phyloP scores from a whole-genome alignment of 2,888 invertebrate genomes.

The Chironomus tentans region DNA sequence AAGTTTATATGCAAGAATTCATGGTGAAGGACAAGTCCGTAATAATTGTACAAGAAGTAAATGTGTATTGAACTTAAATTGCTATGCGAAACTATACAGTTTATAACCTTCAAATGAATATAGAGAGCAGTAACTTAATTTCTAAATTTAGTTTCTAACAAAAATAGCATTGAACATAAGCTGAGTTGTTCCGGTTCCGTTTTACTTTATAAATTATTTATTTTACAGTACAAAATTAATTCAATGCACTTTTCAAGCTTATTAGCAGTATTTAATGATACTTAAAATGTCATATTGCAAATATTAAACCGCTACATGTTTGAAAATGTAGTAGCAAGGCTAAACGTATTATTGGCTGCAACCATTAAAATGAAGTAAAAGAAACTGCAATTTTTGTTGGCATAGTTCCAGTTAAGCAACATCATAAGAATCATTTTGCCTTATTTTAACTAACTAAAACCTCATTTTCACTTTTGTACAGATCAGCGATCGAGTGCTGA shows the following conservation, averaged over 20 bases:
- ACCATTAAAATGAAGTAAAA: background rate
- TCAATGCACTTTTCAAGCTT: background rate
- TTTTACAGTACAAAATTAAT: background rate
- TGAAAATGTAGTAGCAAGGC: background rate
- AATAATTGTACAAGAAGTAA: background rate
- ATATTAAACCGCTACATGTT: background rate
- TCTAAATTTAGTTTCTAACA: background rate
- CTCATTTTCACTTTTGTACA: no score
- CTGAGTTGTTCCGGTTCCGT: slow-evolving; percentile 11
- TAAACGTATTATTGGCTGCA: background rate
- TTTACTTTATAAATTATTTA: background rate
- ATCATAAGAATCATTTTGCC: background rate
- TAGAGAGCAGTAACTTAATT: background rate
- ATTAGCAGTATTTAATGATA: background rate
- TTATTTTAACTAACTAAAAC: no score
- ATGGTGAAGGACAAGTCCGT: slow-evolving; percentile 9
- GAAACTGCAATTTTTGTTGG: background rate
- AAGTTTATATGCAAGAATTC: slow-evolving; percentile 3
- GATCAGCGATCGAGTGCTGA: no score
- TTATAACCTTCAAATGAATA: background rate
- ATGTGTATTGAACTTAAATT: background rate
- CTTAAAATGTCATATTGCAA: background rate
- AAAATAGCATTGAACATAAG: background rate
- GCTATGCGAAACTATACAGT: background rate
- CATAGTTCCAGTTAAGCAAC: background rate